phyloP scores from a whole-genome alignment of 2,888 invertebrate genomes.

The Malthinus flaveolus region DNA sequence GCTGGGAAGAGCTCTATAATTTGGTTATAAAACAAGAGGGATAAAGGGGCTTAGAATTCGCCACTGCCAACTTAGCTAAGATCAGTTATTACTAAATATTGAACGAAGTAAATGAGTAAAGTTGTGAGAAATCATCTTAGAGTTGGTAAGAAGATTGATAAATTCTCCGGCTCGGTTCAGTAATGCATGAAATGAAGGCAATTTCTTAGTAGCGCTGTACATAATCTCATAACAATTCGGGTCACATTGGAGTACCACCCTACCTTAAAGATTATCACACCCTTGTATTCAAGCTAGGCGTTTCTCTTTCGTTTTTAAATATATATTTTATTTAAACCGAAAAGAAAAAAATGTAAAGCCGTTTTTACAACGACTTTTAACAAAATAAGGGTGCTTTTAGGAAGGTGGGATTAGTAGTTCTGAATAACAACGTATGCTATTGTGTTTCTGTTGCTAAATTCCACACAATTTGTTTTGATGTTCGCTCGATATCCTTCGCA shows the following conservation, averaged over 20 bases:
- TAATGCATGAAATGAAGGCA: slow-evolving; percentile 38
- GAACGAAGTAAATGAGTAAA: slow-evolving; percentile 25
- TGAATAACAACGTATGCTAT: slow-evolving; percentile 31
- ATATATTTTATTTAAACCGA: slow-evolving; percentile 18
- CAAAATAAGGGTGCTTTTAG: slow-evolving; percentile 28
- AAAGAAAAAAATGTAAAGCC: slow-evolving; percentile 26
- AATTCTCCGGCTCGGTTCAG: slow-evolving; percentile 35
- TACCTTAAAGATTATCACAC: slow-evolving; percentile 35
- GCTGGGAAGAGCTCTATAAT: not conserved
- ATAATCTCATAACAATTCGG: slow-evolving; percentile 39
- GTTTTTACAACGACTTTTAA: slow-evolving; percentile 27
- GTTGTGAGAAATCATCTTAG: slow-evolving; percentile 23
- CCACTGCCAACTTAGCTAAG: too few species aligned
- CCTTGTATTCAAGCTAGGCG: slow-evolving; percentile 24
- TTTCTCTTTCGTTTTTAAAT: slow-evolving; percentile 14
- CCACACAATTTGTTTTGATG: slow-evolving; percentile 36
- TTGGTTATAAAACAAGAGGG: too few species aligned
- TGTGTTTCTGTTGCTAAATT: slow-evolving; percentile 30
- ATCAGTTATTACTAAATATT: slow-evolving; percentile 15
- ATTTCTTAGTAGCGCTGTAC: slow-evolving; percentile 36
- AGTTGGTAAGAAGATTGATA: slow-evolving; percentile 36
- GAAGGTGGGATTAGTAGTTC: slow-evolving; percentile 29
- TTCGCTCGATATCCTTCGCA: slow-evolving; percentile 36
- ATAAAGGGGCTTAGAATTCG: too few species aligned
- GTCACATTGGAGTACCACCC: slow-evolving; percentile 31